Percentiles rank a stretch among this genome's conserved stretches.
Evolutionary conservation across 2,113 vertebrate species (phyloP).

Genomic region (Archocentrus centrarchus): DNA sequence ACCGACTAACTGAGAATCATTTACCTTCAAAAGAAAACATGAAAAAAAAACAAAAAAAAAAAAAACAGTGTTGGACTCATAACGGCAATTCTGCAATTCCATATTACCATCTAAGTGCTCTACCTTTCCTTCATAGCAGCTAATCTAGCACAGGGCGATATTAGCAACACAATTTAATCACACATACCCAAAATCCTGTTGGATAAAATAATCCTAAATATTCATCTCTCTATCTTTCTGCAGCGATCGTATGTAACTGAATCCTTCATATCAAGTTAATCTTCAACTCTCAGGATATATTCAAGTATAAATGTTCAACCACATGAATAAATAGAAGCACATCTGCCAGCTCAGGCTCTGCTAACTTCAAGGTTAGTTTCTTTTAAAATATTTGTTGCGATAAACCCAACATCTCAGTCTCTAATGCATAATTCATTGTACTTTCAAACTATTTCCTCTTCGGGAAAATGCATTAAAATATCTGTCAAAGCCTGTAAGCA

Average conservation of each 20-base stretch:
- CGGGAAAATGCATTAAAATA: conserved; percentile 3
- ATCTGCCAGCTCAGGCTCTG: conserved; percentile 6
- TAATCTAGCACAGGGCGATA: background rate
- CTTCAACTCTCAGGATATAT: conserved; percentile 12
- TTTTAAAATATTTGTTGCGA: background rate
- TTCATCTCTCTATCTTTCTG: background rate
- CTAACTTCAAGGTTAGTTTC: background rate
- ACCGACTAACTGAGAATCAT: background rate
- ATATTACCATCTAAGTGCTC: background rate
- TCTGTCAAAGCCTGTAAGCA: background rate
- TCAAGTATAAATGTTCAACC: conserved; percentile 46
- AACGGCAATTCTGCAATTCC: background rate
- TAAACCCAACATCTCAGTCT: background rate
- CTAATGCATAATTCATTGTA: conserved; percentile 3
- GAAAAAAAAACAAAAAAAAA: background rate
- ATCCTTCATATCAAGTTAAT: conserved; percentile 9
- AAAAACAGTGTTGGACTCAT: conserved; percentile 18
- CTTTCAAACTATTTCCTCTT: conserved; percentile 19
- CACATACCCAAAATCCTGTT: background rate
- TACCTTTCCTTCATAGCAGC: background rate
- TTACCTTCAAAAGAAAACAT: conserved; percentile 12
- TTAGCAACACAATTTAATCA: conserved; percentile 10
- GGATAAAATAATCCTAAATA: background rate
- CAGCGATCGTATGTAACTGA: background rate
- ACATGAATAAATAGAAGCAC: conserved; percentile 35